phyloP scores from a whole-genome alignment of 92 coral and sea anemone genomes.

The Epizoanthus scotinus region DNA sequence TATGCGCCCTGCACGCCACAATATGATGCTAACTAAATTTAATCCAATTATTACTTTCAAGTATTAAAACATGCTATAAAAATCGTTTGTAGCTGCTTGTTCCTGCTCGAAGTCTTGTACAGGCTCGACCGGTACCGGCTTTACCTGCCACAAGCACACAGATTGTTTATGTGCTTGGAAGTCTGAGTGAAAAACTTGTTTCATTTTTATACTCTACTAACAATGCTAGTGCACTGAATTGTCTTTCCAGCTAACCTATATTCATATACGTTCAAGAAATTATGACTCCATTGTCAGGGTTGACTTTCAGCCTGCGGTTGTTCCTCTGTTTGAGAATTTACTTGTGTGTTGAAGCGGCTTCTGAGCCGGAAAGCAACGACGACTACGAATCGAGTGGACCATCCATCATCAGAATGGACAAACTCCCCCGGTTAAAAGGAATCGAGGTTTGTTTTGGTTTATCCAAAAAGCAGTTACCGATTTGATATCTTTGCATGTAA shows the following conservation, averaged over 20 bases:
- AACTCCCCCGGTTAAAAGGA: constrained; percentile 70
- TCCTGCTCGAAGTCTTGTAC: background rate
- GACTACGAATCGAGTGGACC: constrained; percentile 54
- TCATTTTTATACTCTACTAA: background rate
- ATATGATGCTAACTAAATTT: too few species aligned
- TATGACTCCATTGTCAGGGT: background rate
- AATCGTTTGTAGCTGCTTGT: too few species aligned
- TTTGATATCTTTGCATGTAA: background rate
- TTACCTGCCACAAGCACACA: background rate
- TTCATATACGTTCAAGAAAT: background rate
- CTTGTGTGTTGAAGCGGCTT: constrained; percentile 12
- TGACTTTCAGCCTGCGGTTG: background rate
- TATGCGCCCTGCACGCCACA: too few species aligned
- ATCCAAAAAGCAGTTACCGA: background rate
- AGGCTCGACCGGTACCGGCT: constrained; percentile 26
- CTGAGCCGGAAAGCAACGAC: background rate
- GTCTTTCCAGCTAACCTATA: background rate
- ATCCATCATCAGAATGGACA: constrained; percentile 55
- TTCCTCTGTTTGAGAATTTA: background rate
- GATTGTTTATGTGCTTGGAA: background rate
- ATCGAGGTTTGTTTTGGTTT: constrained; percentile 46
- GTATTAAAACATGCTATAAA: too few species aligned
- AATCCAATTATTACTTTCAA: too few species aligned
- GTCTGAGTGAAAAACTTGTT: background rate
- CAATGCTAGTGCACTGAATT: background rate